Evolutionary conservation across 2,113 vertebrate genomes (phyloP), one percentile per base, ranked within the genome.

Genomic region (Origma solitaria): DNA sequence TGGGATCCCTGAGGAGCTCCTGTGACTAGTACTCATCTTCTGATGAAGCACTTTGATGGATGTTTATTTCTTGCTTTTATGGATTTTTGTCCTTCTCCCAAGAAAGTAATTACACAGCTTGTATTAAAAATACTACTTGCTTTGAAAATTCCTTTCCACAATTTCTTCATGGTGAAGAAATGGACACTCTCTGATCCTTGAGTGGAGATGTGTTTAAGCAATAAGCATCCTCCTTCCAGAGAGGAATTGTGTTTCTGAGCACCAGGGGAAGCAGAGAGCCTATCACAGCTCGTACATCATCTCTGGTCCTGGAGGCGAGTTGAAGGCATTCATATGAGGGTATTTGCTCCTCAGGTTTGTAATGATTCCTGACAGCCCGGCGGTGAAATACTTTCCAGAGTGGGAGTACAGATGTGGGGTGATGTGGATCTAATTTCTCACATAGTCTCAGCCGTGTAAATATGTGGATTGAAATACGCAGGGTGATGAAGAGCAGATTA

Each of bases 401-500:
- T 49, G 83, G 37, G 80, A 90, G 56, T 50, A 76, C 90, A 88
- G 92, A 88, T 88, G 83, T 84, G 60, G 38, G 57, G 44, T 86
- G 85, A 88, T 84, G 72, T 33, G 77, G 84, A 93, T 94, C 94
- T 92, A 65, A 77, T 96, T 96, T 93, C 95, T 62, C 45, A 65
- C 51, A 64, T 22, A 53, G 56, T 47, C 70, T 45, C 45, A 49
- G 6, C 13, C 3, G 1, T 94, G 81, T 92, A 76, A 93, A 95
- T 93, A 91, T 9, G 31, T 33, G 72, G 73, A 82, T 76, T 93
- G 77, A 75, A 93, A 96, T 60, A 44, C 9, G 23, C 51, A 49
- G 53, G 61, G 79, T 94, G 90, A 96, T 95, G 92, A 93, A 91
- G 92, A 96, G 90, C 86, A 97, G 88, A 77, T 91, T 92, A 88